Evolutionary conservation across 1,140 invertebrate genomes (phyloP), one percentile per base, ranked within the genome.

Genomic region (Oreohelix idahoensis): DNA sequence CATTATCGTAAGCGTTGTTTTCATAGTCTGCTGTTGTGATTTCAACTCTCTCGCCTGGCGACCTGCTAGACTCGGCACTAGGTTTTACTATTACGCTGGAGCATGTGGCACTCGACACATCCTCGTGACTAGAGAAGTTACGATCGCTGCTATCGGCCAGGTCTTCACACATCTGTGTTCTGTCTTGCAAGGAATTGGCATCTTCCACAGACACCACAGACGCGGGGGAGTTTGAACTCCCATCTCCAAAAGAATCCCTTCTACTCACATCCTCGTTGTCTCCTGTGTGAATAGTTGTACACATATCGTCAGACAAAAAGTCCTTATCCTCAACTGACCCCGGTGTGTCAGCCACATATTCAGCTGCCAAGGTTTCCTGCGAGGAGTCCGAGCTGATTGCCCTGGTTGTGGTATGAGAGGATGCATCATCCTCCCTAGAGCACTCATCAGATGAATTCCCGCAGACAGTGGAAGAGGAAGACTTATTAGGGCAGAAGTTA

Each of bases 391-490:
- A 82, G 35, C 70, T 74, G 42, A 75, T 49, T 5, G 71, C 80
- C 39, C 49, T 69, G 49, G 69, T 75, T 29, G 70, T 75, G 32
- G 45, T 32, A 23, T 39, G 70, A n/a, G 80, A 82, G 0, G 70
- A 74, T 11, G 42, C 32, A 49, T 82, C 80, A 36, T 82, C 80
- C 36, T 82, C 71, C 2, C 70, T 49, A 26, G 80, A 82, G 36
- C 70, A 82, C 15, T 82, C 80, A 38, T 82, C 80, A 1, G 80
- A 82, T 4, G 80, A 82, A n/a, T 39, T 82, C 8, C 80, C 80
- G 32, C 80, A 82, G 42, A 82, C 32, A 11, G 80, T 82, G 35
- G 71, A 82, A n/a, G 79, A 10, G 76, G 79, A 81, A 36, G 45
- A 81, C 29, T 77, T 75, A 23, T 11, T 58, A n/a, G 76, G 36